Conservation (phyloP, 2,797 vertebrate species). For the Schizothorax lantsangensis region DNA sequence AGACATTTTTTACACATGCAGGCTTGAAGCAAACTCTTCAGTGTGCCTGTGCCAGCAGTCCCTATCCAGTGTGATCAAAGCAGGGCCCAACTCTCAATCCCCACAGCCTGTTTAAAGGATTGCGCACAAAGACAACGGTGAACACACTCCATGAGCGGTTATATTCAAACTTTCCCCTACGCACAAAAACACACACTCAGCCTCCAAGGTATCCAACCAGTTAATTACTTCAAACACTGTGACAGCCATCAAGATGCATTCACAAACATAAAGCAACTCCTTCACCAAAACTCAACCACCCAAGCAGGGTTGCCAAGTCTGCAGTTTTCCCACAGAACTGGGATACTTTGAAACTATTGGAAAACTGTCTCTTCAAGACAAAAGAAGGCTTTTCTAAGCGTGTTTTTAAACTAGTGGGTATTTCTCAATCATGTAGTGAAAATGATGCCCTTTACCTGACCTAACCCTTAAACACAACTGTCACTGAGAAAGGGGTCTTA, state of each 20-base stretch:
- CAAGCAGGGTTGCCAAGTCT: constrained; percentile 2
- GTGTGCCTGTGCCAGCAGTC: constrained; percentile 35
- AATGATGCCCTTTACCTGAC: not conserved
- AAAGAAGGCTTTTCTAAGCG: not conserved
- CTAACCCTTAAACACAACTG: not conserved
- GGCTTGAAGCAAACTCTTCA: constrained; percentile 34
- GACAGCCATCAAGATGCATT: constrained; percentile 9
- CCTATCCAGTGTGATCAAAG: constrained; percentile 57
- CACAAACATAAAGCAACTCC: not conserved
- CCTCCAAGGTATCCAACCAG: not conserved
- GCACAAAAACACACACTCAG: constrained; percentile 17
- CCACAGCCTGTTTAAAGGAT: constrained; percentile 52
- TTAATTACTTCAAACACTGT: constrained; percentile 21
- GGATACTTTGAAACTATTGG: not conserved
- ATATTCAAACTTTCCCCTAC: not conserved
- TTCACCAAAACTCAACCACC: not conserved
- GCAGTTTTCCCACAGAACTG: not conserved
- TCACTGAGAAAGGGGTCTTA: not conserved
- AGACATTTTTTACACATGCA: constrained; percentile 36
- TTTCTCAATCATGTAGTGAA: not conserved
- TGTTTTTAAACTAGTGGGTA: not conserved
- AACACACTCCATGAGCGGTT: not conserved
- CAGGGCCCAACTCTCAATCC: constrained; percentile 50
- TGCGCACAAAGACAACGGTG: constrained; percentile 18
- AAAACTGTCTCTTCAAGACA: not conserved